Evolutionary conservation across 2,113 vertebrate genomes (phyloP), one percentile per base, ranked within the genome.

Genomic region (Oryzias javanicus): DNA sequence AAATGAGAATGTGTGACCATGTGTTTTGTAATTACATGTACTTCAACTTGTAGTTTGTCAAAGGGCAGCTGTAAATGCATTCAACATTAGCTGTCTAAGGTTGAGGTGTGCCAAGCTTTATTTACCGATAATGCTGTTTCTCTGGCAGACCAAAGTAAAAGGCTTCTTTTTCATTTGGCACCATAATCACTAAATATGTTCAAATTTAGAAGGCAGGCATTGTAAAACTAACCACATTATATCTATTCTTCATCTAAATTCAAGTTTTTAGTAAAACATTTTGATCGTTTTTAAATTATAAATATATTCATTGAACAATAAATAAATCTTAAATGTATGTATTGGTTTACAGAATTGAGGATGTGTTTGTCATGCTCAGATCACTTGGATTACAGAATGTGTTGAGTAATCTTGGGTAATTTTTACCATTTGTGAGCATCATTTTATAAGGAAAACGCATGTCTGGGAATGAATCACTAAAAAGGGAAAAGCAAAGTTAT

Each of bases 11-110:
- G 15, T 59, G 14, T 44, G 17, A 20, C 46, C 19, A 51, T n/a
- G 42, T 27, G 6, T 6, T 27, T 6, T 27, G 25, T 13, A 40
- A 45, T 48, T 25, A 51, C 49, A n/a, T 40, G 47, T 55, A 47
- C 40, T 55, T 47, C 67, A 46, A 13, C 45, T 67, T 29, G 70
- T 35, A 60, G 17, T 27, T 65, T 53, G 12, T 77, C 47, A 14
- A 72, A 56, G 16, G 58, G 53, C 54, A 77, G 74, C 19, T 20
- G 51, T 69, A 74, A 82, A 75, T 83, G 64, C 76, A 60, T 12
- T 62, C 18, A 59, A 50, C 56, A 68, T 46, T 0, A 63, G 14
- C 24, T 65, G 50, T 55, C 53, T 49, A 52, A 25, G 53, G 22
- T 24, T 18, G 41, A 45, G 44, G 20, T 75, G 35, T 79, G 52